Evolutionary conservation across 2,797 vertebrate genomes (phyloP).

Genomic region (Rhadinocentrus ornatus): DNA sequence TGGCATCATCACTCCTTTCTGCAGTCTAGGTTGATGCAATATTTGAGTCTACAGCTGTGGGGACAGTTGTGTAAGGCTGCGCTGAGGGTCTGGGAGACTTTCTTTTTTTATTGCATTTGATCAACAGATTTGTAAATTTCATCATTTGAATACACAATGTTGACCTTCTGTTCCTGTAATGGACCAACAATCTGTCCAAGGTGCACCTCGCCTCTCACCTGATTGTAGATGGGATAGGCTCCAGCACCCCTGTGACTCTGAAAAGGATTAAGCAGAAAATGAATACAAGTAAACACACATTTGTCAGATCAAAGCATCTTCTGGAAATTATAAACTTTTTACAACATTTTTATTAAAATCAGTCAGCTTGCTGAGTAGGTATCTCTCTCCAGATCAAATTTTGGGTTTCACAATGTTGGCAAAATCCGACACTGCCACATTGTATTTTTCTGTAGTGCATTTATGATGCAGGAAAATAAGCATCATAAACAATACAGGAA

Average conservation of each 20-base stretch:
- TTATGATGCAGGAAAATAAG: neutral
- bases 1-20: neutral
- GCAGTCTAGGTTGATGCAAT: neutral
- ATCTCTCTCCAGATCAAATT: neutral
- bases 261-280: too few species aligned
- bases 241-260: too few species aligned
- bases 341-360: neutral
- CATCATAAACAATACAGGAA: neutral
- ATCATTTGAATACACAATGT: neutral
- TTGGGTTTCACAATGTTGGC: neutral
- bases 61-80: neutral
- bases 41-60: too few species aligned
- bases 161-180: too few species aligned
- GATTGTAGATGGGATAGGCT: too few species aligned
- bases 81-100: neutral
- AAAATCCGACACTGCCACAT: neutral
- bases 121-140: neutral
- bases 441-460: neutral
- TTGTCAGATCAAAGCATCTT: neutral
- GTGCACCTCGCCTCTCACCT: too few species aligned
- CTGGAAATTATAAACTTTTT: neutral
- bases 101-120: too few species aligned
- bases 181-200: too few species aligned
- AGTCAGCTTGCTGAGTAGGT: neutral
- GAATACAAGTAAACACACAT: neutral